phyloP scores from a whole-genome alignment of 2,113 vertebrate species.

The Otolemur garnettii region DNA sequence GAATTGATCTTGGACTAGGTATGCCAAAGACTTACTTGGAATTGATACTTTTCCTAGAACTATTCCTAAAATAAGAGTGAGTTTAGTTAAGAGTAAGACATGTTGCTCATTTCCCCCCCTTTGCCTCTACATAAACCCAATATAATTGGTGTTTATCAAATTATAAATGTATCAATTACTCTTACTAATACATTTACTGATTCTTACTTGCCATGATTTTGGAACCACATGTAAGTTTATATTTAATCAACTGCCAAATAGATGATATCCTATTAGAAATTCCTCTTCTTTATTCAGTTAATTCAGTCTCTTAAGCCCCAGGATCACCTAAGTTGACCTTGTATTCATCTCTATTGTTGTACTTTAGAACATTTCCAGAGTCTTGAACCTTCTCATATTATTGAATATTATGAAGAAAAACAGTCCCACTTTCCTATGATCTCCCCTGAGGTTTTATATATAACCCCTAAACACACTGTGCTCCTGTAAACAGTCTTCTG shows the following conservation, averaged over 20 bases:
- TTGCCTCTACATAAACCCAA: slow-evolving; percentile 15
- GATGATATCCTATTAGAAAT: slow-evolving; percentile 53
- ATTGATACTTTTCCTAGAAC: neutral
- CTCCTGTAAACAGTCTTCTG: slow-evolving; percentile 43
- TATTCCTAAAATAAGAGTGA: slow-evolving; percentile 20
- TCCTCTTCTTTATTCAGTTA: slow-evolving; percentile 62
- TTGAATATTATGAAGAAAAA: slow-evolving; percentile 66
- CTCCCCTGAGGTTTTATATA: slow-evolving; percentile 53
- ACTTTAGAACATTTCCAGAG: slow-evolving; percentile 37
- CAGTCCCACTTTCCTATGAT: slow-evolving; percentile 32
- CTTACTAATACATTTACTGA: slow-evolving; percentile 68
- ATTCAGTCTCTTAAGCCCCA: slow-evolving; percentile 37
- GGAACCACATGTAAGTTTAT: slow-evolving; percentile 71
- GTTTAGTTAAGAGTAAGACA: slow-evolving; percentile 39
- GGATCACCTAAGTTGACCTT: slow-evolving; percentile 55
- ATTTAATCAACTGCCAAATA: slow-evolving; percentile 56
- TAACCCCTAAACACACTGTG: slow-evolving; percentile 26
- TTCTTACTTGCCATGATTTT: slow-evolving; percentile 61
- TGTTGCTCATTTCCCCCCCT: neutral
- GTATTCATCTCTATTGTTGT: slow-evolving; percentile 52
- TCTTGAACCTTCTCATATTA: neutral
- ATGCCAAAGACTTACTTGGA: slow-evolving; percentile 45
- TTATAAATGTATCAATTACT: slow-evolving; percentile 64
- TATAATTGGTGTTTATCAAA: slow-evolving; percentile 39
- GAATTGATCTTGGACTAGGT: neutral